Conservation (phyloP, 2,113 vertebrate species). For the Salvelinus sp. region DNA sequence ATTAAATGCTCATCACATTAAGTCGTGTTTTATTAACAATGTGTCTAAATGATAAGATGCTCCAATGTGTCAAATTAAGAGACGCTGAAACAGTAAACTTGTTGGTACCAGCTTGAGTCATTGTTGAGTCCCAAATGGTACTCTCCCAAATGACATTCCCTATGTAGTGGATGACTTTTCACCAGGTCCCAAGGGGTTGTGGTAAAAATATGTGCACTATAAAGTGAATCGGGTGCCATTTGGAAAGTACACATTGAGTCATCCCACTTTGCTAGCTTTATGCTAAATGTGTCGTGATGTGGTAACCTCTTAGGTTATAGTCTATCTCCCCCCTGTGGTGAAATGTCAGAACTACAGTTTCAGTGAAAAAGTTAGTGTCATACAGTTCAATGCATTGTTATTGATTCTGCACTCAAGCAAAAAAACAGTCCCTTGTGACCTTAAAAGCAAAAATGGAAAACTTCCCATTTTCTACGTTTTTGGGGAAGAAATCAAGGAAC, state of each 20-base stretch:
- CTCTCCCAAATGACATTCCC: constrained; percentile 6
- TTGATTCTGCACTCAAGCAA: constrained; percentile 56
- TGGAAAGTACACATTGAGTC: no score
- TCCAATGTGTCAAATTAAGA: constrained; percentile 64
- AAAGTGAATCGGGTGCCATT: no score
- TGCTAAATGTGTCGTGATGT: no score
- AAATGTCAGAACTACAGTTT: constrained; percentile 68
- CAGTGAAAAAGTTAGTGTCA: constrained; percentile 44
- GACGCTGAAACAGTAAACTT: constrained; percentile 53
- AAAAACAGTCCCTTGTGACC: constrained; percentile 47
- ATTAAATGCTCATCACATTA: constrained; percentile 66
- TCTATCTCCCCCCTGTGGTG: constrained; percentile 70
- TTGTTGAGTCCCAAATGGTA: no score
- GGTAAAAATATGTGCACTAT: no score
- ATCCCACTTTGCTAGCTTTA: no score
- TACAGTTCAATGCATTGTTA: constrained; percentile 64
- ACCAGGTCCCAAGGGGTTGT: no score
- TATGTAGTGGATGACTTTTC: neutral
- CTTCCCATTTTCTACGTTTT: constrained; percentile 45
- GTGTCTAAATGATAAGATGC: constrained; percentile 50
- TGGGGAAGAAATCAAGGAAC: constrained; percentile 20
- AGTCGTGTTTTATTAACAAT: constrained; percentile 59
- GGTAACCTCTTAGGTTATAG: constrained; percentile 56
- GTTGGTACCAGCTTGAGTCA: constrained; percentile 61
- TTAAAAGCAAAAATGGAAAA: constrained; percentile 61